These are phyloP conservation scores for Aradophagus sp. DNA, from an alignment of 1,140 invertebrate species.

Conservation along the genomic window DNA sequence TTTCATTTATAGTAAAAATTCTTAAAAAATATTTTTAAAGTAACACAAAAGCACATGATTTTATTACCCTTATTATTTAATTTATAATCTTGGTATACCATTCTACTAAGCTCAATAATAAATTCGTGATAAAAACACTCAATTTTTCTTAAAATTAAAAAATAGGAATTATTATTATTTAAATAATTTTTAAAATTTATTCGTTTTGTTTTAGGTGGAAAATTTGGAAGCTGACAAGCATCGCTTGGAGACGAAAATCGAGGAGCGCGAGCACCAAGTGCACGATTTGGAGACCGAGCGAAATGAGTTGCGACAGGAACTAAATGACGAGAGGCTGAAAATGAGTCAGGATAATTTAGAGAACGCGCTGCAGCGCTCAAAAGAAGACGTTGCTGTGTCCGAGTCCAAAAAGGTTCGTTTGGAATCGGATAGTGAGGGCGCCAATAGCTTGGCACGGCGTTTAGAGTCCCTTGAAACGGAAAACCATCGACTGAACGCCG, in stretches of 20 bases:
- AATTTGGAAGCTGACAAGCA: conserved; percentile 61
- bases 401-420: conserved; percentile 72
- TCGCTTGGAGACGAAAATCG: conserved; percentile 57
- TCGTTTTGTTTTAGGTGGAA: conserved; percentile 43
- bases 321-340: conserved; percentile 61
- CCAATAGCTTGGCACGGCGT: conserved; percentile 49
- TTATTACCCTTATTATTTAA: too few relatives aligned
- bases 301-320: conserved; percentile 58
- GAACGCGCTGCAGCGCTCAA: conserved; percentile 67
- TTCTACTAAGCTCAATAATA: too few relatives aligned
- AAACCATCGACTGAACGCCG: conserved; percentile 63
- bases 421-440: conserved; percentile 55
- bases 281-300: conserved; percentile 56
- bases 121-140: too few relatives aligned
- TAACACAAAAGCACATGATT: too few relatives aligned
- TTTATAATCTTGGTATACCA: too few relatives aligned
- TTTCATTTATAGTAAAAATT: too few relatives aligned
- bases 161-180: too few relatives aligned
- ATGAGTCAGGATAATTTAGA: conserved; percentile 59
- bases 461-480: conserved; percentile 66
- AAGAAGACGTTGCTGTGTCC: conserved; percentile 75
- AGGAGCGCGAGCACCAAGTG: conserved; percentile 57
- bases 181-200: too few relatives aligned
- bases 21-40: too few relatives aligned
- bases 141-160: too few relatives aligned